Conservation (phyloP, 2,888 invertebrate species). For the Heteromyza rotundicornis region DNA sequence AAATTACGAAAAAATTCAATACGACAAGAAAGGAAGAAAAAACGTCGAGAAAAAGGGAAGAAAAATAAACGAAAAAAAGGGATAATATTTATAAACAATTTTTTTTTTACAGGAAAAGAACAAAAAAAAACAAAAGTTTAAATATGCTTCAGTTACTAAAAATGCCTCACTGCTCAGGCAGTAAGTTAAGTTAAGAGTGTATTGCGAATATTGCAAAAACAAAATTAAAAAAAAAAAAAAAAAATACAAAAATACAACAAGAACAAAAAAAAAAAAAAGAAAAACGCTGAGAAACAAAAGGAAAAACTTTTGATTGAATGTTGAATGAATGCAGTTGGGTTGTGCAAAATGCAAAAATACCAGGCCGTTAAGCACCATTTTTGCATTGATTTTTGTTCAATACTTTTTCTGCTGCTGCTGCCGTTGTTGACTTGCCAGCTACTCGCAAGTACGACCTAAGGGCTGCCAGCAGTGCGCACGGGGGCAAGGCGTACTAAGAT, state of each 20-base stretch:
- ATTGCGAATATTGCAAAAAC: slow-evolving; percentile 12
- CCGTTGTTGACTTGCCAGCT: slow-evolving; percentile 17
- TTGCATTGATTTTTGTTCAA: slow-evolving; percentile 48
- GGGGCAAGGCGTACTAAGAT: slow-evolving; percentile 8
- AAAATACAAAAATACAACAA: slow-evolving; percentile 13
- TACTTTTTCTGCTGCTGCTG: slow-evolving; percentile 1
- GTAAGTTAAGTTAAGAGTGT: not conserved
- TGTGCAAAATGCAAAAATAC: slow-evolving; percentile 22
- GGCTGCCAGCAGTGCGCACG: not conserved
- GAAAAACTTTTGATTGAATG: slow-evolving; percentile 24
- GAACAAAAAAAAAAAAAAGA: slow-evolving; percentile 20
- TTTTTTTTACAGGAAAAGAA: not conserved
- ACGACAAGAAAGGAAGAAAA: not conserved
- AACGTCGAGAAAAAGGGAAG: slow-evolving; percentile 15
- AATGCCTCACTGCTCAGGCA: not conserved
- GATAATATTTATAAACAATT: not conserved
- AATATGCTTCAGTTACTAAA: not conserved
- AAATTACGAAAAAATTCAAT: slow-evolving; percentile 30
- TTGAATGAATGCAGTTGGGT: slow-evolving; percentile 18
- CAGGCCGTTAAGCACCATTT: slow-evolving; percentile 14
- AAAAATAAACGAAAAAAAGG: slow-evolving; percentile 16
- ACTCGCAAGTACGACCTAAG: too few relatives aligned
- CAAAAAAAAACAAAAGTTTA: not conserved
- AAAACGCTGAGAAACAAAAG: slow-evolving; percentile 36
- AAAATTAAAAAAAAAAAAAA: slow-evolving; percentile 7